phyloP scores from a whole-genome alignment of 2,113 vertebrate genomes.

The Guaruba guarouba region DNA sequence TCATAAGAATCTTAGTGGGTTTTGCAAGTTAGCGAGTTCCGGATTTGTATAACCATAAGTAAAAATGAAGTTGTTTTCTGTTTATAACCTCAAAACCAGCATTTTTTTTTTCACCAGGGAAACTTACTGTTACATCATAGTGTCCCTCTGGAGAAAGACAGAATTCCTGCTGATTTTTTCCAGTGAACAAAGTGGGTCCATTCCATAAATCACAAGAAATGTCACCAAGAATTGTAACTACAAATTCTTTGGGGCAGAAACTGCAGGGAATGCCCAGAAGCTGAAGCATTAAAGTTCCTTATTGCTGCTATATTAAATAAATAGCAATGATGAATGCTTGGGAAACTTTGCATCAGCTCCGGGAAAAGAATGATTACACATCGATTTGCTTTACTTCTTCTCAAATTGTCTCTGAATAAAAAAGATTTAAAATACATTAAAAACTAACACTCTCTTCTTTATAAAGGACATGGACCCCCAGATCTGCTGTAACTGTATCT shows the following conservation, averaged over 20 bases:
- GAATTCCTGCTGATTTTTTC: neutral
- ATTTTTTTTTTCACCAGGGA: neutral
- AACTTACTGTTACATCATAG: neutral
- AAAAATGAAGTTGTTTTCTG: neutral
- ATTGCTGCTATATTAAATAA: neutral
- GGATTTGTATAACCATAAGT: neutral
- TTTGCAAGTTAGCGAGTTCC: slow-evolving; percentile 5
- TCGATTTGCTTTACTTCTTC: neutral
- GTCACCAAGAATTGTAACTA: neutral
- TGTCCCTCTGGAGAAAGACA: neutral
- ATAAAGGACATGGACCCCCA: neutral
- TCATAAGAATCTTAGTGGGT: neutral
- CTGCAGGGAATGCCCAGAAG: neutral
- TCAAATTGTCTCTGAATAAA: neutral
- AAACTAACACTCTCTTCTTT: neutral
- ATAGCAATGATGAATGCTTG: neutral
- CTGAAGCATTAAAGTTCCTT: neutral
- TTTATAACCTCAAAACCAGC: neutral
- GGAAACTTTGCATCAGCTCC: neutral
- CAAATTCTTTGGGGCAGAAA: neutral
- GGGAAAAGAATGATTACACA: neutral
- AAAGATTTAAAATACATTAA: neutral
- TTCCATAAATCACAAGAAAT: neutral
- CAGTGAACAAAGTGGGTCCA: neutral
- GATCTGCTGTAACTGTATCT: neutral